These are phyloP conservation scores for Calidris pugnax DNA, from an alignment of 2,113 vertebrate species.

Conservation along the genomic window DNA sequence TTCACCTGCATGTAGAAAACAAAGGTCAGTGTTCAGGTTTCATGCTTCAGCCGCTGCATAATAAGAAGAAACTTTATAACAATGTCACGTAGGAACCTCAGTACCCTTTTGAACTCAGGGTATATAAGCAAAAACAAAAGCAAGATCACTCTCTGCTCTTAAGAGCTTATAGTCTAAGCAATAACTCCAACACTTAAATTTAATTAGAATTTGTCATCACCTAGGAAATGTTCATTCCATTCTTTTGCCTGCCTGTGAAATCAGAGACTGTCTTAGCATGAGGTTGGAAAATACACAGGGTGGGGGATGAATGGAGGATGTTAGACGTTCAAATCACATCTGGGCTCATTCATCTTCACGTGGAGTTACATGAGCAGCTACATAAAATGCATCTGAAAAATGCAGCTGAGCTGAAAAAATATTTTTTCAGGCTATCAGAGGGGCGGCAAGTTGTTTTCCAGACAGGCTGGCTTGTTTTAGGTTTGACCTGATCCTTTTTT, in stretches of 20 bases:
- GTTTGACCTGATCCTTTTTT: constrained; percentile 9
- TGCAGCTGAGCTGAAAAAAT: constrained; percentile 47
- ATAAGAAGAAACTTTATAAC: background rate
- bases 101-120: background rate
- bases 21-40: background rate
- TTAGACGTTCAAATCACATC: constrained; percentile 20
- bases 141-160: background rate
- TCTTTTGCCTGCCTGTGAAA: constrained; percentile 1
- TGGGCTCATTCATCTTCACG: constrained; percentile 47
- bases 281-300: background rate
- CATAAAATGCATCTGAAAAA: constrained; percentile 43
- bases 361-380: constrained; percentile 17
- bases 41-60: background rate
- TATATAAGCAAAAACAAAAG: background rate
- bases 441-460: constrained; percentile 37
- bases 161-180: background rate
- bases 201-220: constrained; percentile 7
- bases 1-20: constrained; percentile 79
- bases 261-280: background rate
- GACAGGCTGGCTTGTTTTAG: constrained; percentile 34
- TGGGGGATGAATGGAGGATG: background rate
- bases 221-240: background rate
- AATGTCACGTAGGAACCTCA: background rate
- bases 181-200: background rate
- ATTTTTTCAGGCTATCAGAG: constrained; percentile 51